phyloP scores from a whole-genome alignment of 2,888 invertebrate species.

The Rhagonycha fulva region DNA sequence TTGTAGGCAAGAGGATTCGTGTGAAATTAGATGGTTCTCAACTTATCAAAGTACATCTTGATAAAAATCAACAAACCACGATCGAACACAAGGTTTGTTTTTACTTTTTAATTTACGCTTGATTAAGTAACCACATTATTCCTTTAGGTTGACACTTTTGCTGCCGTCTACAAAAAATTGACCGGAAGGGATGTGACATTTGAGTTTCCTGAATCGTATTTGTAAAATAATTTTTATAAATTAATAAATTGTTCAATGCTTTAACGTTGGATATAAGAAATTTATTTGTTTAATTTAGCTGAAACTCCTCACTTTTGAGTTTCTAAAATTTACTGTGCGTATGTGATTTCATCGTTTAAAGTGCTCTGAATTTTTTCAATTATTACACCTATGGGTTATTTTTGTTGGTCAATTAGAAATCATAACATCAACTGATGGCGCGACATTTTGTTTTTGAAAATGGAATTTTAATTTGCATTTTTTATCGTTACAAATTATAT shows the following conservation, averaged over 20 bases:
- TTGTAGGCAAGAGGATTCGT: conserved; percentile 96
- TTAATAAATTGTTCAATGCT: conserved; percentile 24
- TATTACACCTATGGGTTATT: no score
- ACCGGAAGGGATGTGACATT: conserved; percentile 98
- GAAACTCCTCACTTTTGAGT: no score
- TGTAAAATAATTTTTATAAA: conserved; percentile 61
- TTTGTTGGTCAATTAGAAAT: no score
- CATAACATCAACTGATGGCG: no score
- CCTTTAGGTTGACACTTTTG: conserved; percentile 94
- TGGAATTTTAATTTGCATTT: no score
- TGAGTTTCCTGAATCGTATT: conserved; percentile 98
- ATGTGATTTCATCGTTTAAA: no score
- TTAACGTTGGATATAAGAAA: background rate
- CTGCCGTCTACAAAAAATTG: conserved; percentile 97
- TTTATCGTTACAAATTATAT: no score
- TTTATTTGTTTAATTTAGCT: background rate
- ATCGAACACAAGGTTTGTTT: conserved; percentile 94
- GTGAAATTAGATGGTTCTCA: conserved; percentile 95
- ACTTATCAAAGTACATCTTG: conserved; percentile 95
- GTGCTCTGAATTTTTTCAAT: no score
- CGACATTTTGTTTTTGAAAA: no score
- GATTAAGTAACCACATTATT: conserved; percentile 35
- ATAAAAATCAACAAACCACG: conserved; percentile 97
- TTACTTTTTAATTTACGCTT: conserved; percentile 5
- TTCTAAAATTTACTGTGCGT: no score